Conservation (phyloP, 2,113 vertebrate species). For the Eleginops maclovinus region DNA sequence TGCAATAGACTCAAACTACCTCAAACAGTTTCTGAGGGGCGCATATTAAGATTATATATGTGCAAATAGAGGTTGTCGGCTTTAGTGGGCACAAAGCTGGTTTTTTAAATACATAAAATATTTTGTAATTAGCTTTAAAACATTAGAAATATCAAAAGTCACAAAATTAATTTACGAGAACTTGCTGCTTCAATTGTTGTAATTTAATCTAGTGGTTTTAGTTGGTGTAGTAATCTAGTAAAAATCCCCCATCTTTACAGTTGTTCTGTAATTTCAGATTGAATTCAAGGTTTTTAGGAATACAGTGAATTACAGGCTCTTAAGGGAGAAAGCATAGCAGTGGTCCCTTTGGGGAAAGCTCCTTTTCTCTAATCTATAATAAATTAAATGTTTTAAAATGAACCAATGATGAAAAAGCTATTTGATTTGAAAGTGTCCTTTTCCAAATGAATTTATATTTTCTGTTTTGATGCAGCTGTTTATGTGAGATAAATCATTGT, state of each 20-base stretch:
- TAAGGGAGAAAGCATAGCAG: neutral
- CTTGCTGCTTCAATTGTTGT: neutral
- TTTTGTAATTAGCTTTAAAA: neutral
- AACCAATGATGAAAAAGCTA: neutral
- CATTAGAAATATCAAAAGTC: neutral
- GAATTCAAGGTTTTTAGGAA: slow-evolving; percentile 36
- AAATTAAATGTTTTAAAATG: neutral
- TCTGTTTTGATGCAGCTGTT: neutral
- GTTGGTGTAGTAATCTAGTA: slow-evolving; percentile 32
- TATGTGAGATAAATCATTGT: neutral
- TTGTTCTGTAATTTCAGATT: slow-evolving; percentile 59
- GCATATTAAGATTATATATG: slow-evolving; percentile 25
- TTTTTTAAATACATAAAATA: neutral
- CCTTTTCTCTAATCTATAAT: slow-evolving; percentile 31
- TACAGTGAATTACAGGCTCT: slow-evolving; percentile 53
- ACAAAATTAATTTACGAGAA: slow-evolving; percentile 1
- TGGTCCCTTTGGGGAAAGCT: slow-evolving; percentile 6
- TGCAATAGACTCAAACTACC: slow-evolving; percentile 49
- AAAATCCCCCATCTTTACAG: slow-evolving; percentile 19
- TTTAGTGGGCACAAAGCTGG: neutral
- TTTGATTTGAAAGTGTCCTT: too few relatives aligned
- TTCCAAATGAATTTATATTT: neutral
- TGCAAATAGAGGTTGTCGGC: neutral
- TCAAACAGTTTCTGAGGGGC: slow-evolving; percentile 39
- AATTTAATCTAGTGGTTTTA: slow-evolving; percentile 45